These are phyloP conservation scores for Prunella himalayana DNA, from an alignment of 2,113 vertebrate species.

Conservation along the genomic window DNA sequence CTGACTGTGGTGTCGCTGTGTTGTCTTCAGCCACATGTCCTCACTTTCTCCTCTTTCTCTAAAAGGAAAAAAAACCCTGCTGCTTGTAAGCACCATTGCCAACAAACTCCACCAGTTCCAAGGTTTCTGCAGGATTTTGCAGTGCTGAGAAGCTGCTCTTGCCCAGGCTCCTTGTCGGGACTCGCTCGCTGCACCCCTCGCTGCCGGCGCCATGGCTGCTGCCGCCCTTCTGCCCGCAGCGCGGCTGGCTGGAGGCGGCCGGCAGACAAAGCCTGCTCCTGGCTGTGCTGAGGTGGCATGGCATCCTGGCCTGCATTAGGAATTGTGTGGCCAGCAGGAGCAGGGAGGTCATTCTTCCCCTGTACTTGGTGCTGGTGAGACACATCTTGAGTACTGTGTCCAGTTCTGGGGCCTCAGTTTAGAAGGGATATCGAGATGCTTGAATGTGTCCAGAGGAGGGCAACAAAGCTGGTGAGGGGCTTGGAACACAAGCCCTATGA, in stretches of 20 bases:
- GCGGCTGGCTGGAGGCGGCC: fast-evolving
- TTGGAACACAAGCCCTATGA: too few species aligned
- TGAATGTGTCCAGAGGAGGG: too few species aligned
- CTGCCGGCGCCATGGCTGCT: fast-evolving
- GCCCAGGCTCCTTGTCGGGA: neutral
- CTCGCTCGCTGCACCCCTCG: fast-evolving
- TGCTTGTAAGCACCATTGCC: neutral
- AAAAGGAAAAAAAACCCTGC: neutral
- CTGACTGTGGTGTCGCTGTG: neutral
- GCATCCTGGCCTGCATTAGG: too few species aligned
- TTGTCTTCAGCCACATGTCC: neutral
- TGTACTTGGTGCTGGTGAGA: too few species aligned
- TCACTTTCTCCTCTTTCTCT: neutral
- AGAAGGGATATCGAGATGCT: too few species aligned
- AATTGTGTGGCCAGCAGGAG: too few species aligned
- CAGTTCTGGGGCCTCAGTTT: too few species aligned
- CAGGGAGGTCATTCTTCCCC: too few species aligned
- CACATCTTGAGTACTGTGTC: too few species aligned
- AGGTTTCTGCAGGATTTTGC: neutral
- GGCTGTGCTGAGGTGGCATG: too few species aligned
- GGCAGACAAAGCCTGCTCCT: neutral
- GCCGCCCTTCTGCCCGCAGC: fast-evolving
- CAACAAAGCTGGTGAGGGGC: too few species aligned
- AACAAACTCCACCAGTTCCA: neutral
- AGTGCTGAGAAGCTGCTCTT: neutral